Conservation (phyloP, 1,140 invertebrate genomes). For the Drosophila dunni region DNA sequence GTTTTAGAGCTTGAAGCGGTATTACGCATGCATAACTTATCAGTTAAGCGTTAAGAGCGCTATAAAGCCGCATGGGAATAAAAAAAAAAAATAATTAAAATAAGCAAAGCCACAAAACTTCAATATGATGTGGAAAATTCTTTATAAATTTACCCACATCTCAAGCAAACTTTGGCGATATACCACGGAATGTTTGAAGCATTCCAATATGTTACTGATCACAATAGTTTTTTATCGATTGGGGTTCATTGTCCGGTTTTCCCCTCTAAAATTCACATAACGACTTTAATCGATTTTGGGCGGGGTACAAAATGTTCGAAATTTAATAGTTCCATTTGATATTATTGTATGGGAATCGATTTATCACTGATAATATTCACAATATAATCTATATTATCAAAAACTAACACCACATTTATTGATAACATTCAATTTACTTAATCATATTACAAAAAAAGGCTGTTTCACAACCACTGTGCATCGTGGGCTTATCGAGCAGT, state of each 20-base stretch:
- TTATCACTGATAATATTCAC: slow-evolving; percentile 33
- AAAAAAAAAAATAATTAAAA: background rate
- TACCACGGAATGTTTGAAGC: background rate
- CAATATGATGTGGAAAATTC: background rate
- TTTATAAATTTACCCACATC: background rate
- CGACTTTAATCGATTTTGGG: background rate
- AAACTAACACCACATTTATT: slow-evolving; percentile 6
- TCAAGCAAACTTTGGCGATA: background rate
- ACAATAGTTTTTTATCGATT: background rate
- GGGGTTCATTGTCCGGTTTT: slow-evolving; percentile 19
- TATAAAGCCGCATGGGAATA: slow-evolving; percentile 6
- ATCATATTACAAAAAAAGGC: slow-evolving; percentile 8
- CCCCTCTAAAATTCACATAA: background rate
- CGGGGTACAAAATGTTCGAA: too few relatives aligned
- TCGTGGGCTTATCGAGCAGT: slow-evolving; percentile 34
- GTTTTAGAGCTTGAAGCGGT: slow-evolving; percentile 13
- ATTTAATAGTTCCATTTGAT: background rate
- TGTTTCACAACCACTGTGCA: slow-evolving; percentile 45
- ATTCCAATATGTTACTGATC: background rate
- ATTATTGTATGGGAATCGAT: slow-evolving; percentile 25
- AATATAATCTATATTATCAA: slow-evolving; percentile 31
- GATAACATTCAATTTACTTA: slow-evolving; percentile 27
- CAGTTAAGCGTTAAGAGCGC: slow-evolving; percentile 3
- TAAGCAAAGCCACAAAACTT: background rate
- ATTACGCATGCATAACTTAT: slow-evolving; percentile 21